Evolutionary conservation across 1,140 invertebrate genomes (phyloP), one percentile per base, ranked within the genome.

Genomic region (Kradibia gibbosae): DNA sequence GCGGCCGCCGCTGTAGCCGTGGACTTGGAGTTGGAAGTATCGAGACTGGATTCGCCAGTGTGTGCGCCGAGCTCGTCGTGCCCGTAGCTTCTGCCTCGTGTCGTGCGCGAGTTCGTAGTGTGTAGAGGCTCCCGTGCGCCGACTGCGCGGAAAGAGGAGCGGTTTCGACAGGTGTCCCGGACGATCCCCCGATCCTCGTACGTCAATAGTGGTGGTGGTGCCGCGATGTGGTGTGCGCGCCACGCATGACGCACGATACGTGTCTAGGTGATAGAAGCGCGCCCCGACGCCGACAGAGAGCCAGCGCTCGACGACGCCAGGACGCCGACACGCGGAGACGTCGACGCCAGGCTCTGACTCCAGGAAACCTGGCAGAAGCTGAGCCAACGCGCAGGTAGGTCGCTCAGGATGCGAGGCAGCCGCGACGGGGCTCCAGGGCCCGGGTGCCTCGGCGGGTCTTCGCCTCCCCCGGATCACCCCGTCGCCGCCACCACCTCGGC

Each of bases 11-110:
- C 20, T 3, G 28, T 11, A 25, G 39, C 20, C 15, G 28, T 11
- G 25, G 39, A 71, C n/a, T n/a, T n/a, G n/a, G n/a, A n/a, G n/a
- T n/a, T n/a, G n/a, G n/a, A n/a, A n/a, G n/a, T n/a, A n/a, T n/a
- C n/a, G n/a, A n/a, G n/a, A n/a, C n/a, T n/a, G 70, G 8, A 22
- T 0, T n/a, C 45, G 71, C 62, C 48, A 73, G 71, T 60, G 74
- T 76, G 74, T 62, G 74, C 55, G 39, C 48, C 71, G 71, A 48
- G 70, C 71, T 50, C 48, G 71, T 34, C 25, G 45, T 48, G 48
- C 31, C 22, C 70, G 39, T 39, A 36, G 31, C 31, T 28, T 28
- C 15, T 13, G 62, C 62, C 62, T 3, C 34, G 31, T 53, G 13
- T 17, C 50, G n/a, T 22, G 10, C 34, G 62, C 25, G 20, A 5